A percentile compares a stretch with the other conserved stretches of the same genome.
These are phyloP conservation scores for Heterochromis multidens DNA, from an alignment of 2,113 vertebrate genomes.

Conservation along the genomic window DNA sequence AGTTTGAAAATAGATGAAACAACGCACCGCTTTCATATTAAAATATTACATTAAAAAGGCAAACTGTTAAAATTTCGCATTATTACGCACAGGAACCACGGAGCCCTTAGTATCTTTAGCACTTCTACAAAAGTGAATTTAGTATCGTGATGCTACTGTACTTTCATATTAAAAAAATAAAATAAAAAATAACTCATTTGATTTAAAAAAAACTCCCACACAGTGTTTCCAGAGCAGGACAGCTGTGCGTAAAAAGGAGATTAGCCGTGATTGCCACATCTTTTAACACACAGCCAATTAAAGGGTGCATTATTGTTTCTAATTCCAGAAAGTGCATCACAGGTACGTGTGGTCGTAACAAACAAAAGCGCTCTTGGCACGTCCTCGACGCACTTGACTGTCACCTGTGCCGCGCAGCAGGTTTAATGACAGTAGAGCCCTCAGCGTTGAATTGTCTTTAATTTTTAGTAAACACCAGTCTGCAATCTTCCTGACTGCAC, in stretches of 20 bases:
- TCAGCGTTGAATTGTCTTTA: background rate
- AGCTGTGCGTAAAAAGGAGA: background rate
- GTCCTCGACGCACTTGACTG: background rate
- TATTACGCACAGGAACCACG: no score
- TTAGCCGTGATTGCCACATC: background rate
- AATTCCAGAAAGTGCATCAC: fast-evolving
- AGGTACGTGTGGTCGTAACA: background rate
- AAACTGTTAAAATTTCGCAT: no score
- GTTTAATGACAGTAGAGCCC: background rate
- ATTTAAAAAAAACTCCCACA: background rate
- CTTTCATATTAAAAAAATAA: background rate
- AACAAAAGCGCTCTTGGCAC: background rate
- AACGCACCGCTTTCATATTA: no score
- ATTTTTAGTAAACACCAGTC: background rate
- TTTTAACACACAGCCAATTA: background rate
- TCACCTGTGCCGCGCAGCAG: background rate
- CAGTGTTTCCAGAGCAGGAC: background rate
- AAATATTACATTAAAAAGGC: no score
- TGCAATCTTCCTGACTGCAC: background rate
- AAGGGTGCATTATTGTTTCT: background rate
- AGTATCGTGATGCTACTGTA: background rate
- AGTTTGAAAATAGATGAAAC: no score
- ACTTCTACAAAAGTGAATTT: background rate
- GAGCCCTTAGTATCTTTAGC: background rate
- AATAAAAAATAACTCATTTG: background rate